phyloP scores from a whole-genome alignment of 2,797 vertebrate species.

The Otus scops region DNA sequence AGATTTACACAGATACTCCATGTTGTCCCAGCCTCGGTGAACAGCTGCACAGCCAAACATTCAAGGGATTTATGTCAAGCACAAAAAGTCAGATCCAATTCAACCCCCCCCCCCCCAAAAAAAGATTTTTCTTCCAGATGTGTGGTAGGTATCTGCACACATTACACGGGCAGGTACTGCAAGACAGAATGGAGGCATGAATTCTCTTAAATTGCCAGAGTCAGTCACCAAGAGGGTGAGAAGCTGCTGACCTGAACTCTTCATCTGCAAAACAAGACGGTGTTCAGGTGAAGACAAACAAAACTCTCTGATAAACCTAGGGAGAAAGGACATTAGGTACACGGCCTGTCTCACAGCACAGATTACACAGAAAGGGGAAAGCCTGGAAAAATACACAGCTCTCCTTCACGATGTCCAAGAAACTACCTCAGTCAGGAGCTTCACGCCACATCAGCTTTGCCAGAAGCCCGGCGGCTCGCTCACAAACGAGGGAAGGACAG shows the following conservation, averaged over 20 bases:
- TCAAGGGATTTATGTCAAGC: background rate
- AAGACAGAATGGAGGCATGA: background rate
- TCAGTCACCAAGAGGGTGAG: background rate
- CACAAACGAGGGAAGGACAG: background rate
- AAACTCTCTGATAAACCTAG: rapidly evolving
- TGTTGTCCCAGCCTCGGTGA: background rate
- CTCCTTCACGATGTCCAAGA: background rate
- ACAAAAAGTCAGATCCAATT: background rate
- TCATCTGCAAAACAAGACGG: background rate
- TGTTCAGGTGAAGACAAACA: background rate
- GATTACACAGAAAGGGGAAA: rapidly evolving
- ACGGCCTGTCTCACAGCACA: background rate
- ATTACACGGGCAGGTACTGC: rapidly evolving
- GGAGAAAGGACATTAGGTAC: background rate
- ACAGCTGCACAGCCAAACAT: background rate
- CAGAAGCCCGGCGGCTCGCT: background rate
- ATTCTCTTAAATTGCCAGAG: background rate
- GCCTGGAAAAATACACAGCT: background rate
- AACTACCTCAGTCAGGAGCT: background rate
- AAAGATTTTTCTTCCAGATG: background rate
- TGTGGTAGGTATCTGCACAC: rapidly evolving
- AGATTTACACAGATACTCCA: background rate
- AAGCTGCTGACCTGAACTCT: background rate
- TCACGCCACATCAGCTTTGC: background rate
- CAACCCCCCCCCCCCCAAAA: background rate